Evolutionary conservation across 2,113 vertebrate genomes (phyloP), one percentile per base, ranked within the genome.

Genomic region (Chamaea fasciata): DNA sequence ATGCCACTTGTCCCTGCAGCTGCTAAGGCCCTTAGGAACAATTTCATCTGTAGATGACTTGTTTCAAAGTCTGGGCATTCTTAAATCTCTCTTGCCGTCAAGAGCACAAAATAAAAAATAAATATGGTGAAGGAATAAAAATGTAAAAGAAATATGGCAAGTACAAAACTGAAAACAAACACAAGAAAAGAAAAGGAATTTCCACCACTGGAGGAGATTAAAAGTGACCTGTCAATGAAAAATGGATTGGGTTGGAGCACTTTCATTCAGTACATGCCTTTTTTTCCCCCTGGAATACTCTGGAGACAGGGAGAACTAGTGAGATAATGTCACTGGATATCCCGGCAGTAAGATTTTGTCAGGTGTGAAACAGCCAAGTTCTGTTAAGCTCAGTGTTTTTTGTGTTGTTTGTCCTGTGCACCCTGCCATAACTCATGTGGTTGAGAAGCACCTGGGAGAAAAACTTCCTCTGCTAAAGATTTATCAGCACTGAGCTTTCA

Each of bases 61-160:
- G 50, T 92, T 79, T 79, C 89, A 76, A 79, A 95, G 49, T 65
- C 76, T 55, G 42, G 62, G 47, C 30, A 30, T 91, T 94, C 94
- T 92, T 50, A 92, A 87, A 95, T 89, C 57, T 83, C 33, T 82
- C 68, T 52, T 46, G 73, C 62, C 79, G 89, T 76, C 81, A 92
- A 46, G 59, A 94, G 78, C 4, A 1, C n/a, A 85, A 95, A 94
- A 16, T 77, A 90, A 92, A 68, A 31, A 79, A n/a, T n/a, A 41
- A 91, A 91, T 42, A 59, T 1, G 5, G 24, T 46, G 27, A 39
- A 85, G 39, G 55, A 89, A 49, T 21, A 68, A 89, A 83, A 74
- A 21, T 5, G 33, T 50, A 68, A 64, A 87, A 91, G 53, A 95
- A 89, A 76, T 83, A 74, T 2, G 28, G 24, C 47, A 85, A 73